phyloP scores from a whole-genome alignment of 2,113 vertebrate genomes.

The Emydura subglobosa region DNA sequence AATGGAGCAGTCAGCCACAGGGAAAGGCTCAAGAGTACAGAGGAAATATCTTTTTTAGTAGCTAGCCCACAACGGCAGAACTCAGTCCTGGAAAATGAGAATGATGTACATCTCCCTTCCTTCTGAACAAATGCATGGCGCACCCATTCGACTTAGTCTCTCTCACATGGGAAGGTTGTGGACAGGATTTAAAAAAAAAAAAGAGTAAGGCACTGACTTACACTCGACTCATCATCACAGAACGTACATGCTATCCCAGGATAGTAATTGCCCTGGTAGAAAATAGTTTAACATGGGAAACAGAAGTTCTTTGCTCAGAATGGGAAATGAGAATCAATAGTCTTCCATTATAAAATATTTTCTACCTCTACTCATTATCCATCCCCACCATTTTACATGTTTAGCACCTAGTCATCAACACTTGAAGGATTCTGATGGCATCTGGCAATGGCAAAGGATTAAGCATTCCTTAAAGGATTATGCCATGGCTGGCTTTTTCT shows the following conservation, averaged over 20 bases:
- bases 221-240: not conserved
- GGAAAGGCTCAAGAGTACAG: not conserved
- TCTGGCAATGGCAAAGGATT: not conserved
- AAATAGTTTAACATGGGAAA: not conserved
- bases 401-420: not conserved
- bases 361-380: not conserved
- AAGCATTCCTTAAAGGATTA: slow-evolving; percentile 56
- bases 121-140: not conserved
- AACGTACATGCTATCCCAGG: not conserved
- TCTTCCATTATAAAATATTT: not conserved
- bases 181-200: not conserved
- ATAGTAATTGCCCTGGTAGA: accelerated
- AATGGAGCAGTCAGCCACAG: not conserved
- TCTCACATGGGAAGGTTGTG: not conserved
- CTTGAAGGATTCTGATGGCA: not conserved
- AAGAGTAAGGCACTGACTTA: not conserved
- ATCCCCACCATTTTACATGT: not conserved
- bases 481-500: not conserved
- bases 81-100: accelerated
- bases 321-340: not conserved
- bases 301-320: not conserved
- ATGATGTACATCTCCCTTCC: not conserved
- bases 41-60: not conserved
- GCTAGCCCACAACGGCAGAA: not conserved
- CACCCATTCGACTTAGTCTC: slow-evolving; percentile 7